Base-by-base conservation (phyloP, 2,888 invertebrate genomes). In the Trissoscelio sp. region DNA sequence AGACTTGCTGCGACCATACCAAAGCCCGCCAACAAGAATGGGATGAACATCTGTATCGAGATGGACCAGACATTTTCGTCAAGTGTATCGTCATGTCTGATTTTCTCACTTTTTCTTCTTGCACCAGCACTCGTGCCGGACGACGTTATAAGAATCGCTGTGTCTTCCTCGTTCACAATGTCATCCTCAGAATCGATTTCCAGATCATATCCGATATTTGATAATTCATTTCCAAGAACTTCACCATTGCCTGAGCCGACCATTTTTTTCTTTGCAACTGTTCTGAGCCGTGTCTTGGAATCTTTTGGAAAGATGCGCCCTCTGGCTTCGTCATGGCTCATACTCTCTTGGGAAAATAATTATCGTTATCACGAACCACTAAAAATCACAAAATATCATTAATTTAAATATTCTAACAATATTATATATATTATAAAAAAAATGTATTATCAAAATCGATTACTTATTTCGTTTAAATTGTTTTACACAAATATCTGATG, bases 1-100 rank as follows among this genome's bases (percentile, higher is more conserved):
- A 97, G 92, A 86, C 97, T 97, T 69, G 97, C 97, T 11, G 95
- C 96, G 1, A 97, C 97, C 96, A 97, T 97, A 69, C 97, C 97
- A 89, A 97, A 95, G 12, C 97, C 97, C 74, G 97, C 97, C 75
- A 97, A 93, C 72, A 97, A 92, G 92, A 97, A 97, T 6, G 97
- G 97, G 84, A 95, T 94, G 88, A 95, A 95, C 92, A 97, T 96
- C 92, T 97, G 96, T 55, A 96, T 93, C 39, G 95, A 94, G 72
- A 95, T 95, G 44, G 94, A 93, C 94, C 94, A 94, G 64, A 94
- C 92, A 89, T 92, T 93, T 91, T 95, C 93, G 87, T 92, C 92
- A 0, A 66, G 6, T n/a, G 39, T 58, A 22, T 82, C 81, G 22
- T 82, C 81, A 18, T 82, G 84, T 18, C 73, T 69, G 7, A 84